A percentile compares a stretch with the other conserved stretches of the same genome.
Evolutionary conservation across 2,113 vertebrate species (phyloP).

Genomic region (Gymnocephalus cernua): DNA sequence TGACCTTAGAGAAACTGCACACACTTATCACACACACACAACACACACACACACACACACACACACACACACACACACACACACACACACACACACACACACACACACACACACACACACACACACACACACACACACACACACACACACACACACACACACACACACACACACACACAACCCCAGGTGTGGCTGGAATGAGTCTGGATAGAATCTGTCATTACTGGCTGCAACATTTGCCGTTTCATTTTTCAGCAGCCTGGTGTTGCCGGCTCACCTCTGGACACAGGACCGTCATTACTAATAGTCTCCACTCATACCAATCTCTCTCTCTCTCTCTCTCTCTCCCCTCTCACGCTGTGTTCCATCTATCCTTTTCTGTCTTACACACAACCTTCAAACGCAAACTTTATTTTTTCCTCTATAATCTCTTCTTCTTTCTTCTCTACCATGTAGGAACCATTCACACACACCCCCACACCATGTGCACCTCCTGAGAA

Average conservation of each 20-base stretch:
- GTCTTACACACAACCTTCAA: background rate
- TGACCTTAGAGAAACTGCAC: slow-evolving; percentile 19
- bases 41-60: slow-evolving; percentile 43
- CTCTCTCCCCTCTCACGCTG: background rate
- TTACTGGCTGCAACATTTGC: slow-evolving; percentile 47
- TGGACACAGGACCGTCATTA: slow-evolving; percentile 36
- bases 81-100: background rate
- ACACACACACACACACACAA: too few species aligned
- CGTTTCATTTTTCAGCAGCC: slow-evolving; percentile 52
- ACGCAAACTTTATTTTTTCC: background rate
- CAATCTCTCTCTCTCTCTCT: background rate
- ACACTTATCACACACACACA: slow-evolving; percentile 32
- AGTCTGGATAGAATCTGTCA: slow-evolving; percentile 48
- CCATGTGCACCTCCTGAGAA: background rate
- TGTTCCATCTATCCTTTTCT: slow-evolving; percentile 10
- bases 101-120: too few species aligned
- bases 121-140: too few species aligned
- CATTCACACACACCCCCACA: slow-evolving; percentile 13
- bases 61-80: slow-evolving; percentile 42
- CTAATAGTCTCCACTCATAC: slow-evolving; percentile 21
- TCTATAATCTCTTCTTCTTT: slow-evolving; percentile 15
- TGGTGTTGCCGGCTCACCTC: slow-evolving; percentile 41
- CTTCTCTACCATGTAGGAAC: slow-evolving; percentile 24
- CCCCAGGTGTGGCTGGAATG: slow-evolving; percentile 54
- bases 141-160: too few species aligned